A percentile compares a stretch with the other conserved stretches of the same genome.
These are phyloP conservation scores for Echeneis naucrates DNA, from an alignment of 2,797 vertebrate species.

Conservation along the genomic window DNA sequence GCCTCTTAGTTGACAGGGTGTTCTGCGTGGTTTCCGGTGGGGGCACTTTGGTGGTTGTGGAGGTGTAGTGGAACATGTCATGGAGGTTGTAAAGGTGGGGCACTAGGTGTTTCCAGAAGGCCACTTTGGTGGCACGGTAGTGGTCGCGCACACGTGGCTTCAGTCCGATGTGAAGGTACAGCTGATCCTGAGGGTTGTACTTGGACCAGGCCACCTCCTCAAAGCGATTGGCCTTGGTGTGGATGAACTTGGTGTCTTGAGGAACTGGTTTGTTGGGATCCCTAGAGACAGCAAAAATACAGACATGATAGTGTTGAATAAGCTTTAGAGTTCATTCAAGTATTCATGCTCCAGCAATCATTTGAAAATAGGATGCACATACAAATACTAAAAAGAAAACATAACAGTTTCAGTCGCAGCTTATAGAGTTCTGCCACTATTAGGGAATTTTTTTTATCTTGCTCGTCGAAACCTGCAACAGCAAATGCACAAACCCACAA, in stretches of 20 bases:
- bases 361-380: constrained; percentile 23
- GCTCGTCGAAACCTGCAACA: constrained; percentile 32
- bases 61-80: constrained; percentile 99
- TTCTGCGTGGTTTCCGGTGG: constrained; percentile 95
- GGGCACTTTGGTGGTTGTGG: constrained; percentile 97
- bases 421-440: constrained; percentile 31
- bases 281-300: constrained; percentile 74
- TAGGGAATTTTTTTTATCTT: constrained; percentile 41
- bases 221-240: constrained; percentile 96
- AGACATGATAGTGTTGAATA: constrained; percentile 36
- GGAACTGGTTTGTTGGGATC: constrained; percentile 98
- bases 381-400: constrained; percentile 31
- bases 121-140: constrained; percentile 97
- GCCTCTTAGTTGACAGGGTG: constrained; percentile 93
- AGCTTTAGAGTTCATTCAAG: constrained; percentile 46
- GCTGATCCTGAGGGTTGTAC: constrained; percentile 96
- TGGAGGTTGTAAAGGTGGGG: constrained; percentile 97
- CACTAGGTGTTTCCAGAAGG: constrained; percentile 98
- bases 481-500: constrained; percentile 41
- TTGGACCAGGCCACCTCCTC: constrained; percentile 98
- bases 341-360: constrained; percentile 41
- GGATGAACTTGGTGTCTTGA: constrained; percentile 98
- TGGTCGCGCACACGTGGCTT: constrained; percentile 96
- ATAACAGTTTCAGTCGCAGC: constrained; percentile 19
- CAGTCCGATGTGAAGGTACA: constrained; percentile 96